A percentile compares a stretch with the other conserved stretches of the same genome.
Conservation (phyloP, 2,797 vertebrate species). For the Aldrovandia affinis region DNA sequence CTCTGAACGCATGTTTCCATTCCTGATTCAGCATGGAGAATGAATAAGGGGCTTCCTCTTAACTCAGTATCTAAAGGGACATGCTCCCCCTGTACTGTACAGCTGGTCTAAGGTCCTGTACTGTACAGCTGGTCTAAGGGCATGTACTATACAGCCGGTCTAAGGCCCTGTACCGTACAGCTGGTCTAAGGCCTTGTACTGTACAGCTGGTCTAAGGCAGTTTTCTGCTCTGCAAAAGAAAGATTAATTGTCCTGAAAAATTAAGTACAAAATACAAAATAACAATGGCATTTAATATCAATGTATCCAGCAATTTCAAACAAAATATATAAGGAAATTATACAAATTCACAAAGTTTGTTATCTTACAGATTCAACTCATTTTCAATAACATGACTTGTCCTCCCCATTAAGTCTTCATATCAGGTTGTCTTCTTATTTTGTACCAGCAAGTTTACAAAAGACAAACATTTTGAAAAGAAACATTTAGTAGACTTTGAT, state of each 20-base stretch:
- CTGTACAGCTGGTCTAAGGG: no score
- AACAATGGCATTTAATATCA: slow-evolving; percentile 79
- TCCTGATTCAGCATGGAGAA: slow-evolving; percentile 61
- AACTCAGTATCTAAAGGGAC: slow-evolving; percentile 65
- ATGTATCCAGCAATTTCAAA: slow-evolving; percentile 68
- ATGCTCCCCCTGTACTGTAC: slow-evolving; percentile 61
- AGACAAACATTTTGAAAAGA: slow-evolving; percentile 76
- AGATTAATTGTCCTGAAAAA: slow-evolving; percentile 84
- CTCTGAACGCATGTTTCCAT: slow-evolving; percentile 47
- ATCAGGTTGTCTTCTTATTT: slow-evolving; percentile 39
- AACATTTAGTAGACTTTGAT: slow-evolving; percentile 73
- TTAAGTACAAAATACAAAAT: slow-evolving; percentile 73
- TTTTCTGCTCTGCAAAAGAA: slow-evolving; percentile 82
- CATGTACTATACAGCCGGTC: no score
- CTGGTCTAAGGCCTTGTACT: slow-evolving; percentile 75
- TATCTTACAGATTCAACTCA: slow-evolving; percentile 85
- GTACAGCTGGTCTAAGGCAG: slow-evolving; percentile 82
- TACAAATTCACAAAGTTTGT: slow-evolving; percentile 92
- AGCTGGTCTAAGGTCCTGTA: slow-evolving; percentile 83
- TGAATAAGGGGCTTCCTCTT: slow-evolving; percentile 75
- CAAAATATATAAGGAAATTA: slow-evolving; percentile 73
- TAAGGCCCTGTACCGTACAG: no score
- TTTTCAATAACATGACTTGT: slow-evolving; percentile 76
- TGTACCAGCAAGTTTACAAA: slow-evolving; percentile 79
- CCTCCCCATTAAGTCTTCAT: slow-evolving; percentile 51